These are phyloP conservation scores for Illadopsis cleaveri DNA, from an alignment of 2,113 vertebrate genomes.

Conservation along the genomic window DNA sequence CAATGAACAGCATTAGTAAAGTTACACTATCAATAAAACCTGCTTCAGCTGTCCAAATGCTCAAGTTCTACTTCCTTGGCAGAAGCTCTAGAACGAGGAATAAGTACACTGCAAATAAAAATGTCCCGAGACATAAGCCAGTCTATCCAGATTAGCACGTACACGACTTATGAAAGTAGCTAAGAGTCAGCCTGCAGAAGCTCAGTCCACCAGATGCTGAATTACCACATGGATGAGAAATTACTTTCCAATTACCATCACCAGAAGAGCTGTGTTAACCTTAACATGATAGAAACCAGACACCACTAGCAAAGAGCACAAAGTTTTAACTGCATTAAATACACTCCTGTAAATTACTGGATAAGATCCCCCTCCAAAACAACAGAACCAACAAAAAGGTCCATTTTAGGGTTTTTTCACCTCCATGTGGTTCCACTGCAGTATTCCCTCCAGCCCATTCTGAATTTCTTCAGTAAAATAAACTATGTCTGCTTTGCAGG, in stretches of 20 bases:
- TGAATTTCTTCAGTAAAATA: neutral
- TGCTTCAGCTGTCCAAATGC: neutral
- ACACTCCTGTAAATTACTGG: neutral
- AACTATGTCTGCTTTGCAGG: neutral
- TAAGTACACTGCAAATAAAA: constrained; percentile 26
- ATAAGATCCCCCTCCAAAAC: neutral
- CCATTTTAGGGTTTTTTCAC: neutral
- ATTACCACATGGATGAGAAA: neutral
- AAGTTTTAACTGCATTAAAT: neutral
- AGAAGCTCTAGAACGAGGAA: constrained; percentile 39
- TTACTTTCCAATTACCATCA: neutral
- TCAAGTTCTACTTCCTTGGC: neutral
- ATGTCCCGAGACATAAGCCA: constrained; percentile 4
- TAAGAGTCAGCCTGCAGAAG: neutral
- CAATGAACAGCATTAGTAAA: neutral
- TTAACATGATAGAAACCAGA: neutral
- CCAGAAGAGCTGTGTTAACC: neutral
- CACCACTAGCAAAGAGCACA: neutral
- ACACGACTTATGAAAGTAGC: neutral
- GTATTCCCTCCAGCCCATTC: neutral
- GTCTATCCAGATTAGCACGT: neutral
- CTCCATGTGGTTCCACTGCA: neutral
- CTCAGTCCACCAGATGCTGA: neutral
- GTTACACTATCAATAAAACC: neutral
- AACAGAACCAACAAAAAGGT: neutral